Evolutionary conservation across 2,888 invertebrate genomes (phyloP).

Genomic region (Lordiphosa fenestrarum): DNA sequence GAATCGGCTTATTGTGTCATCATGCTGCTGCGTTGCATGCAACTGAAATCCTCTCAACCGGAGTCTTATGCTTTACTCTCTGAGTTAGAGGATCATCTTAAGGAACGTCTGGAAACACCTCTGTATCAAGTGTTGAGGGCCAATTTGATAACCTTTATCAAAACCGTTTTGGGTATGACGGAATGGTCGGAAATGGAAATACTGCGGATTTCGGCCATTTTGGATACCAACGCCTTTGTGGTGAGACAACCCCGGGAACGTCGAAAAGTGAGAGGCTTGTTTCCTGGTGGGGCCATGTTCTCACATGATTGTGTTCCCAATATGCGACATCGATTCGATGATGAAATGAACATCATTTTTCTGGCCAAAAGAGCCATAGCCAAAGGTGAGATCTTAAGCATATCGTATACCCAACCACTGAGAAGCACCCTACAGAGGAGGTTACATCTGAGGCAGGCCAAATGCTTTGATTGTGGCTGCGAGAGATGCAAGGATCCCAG

Average conservation of each 20-base stretch:
- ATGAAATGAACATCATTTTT: conserved; percentile 83
- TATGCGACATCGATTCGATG: conserved; percentile 85
- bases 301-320: conserved; percentile 88
- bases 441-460: conserved; percentile 83
- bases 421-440: conserved; percentile 86
- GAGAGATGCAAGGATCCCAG: conserved; percentile 86
- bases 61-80: conserved; percentile 70
- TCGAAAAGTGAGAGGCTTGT: conserved; percentile 84
- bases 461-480: conserved; percentile 87
- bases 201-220: conserved; percentile 84
- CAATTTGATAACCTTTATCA: conserved; percentile 84
- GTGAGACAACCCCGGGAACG: conserved; percentile 81
- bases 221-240: conserved; percentile 88
- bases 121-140: conserved; percentile 83
- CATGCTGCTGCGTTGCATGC: conserved; percentile 84
- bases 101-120: conserved; percentile 83
- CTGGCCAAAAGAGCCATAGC: conserved; percentile 84
- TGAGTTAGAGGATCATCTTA: conserved; percentile 82
- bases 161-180: conserved; percentile 82
- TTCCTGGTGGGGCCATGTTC: conserved; percentile 85
- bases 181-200: conserved; percentile 83
- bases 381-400: conserved; percentile 85
- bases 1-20: conserved; percentile 86
- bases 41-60: conserved; percentile 83
- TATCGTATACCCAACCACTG: conserved; percentile 86